Evolutionary conservation across 2,797 vertebrate genomes (phyloP).

Genomic region (Huso huso): DNA sequence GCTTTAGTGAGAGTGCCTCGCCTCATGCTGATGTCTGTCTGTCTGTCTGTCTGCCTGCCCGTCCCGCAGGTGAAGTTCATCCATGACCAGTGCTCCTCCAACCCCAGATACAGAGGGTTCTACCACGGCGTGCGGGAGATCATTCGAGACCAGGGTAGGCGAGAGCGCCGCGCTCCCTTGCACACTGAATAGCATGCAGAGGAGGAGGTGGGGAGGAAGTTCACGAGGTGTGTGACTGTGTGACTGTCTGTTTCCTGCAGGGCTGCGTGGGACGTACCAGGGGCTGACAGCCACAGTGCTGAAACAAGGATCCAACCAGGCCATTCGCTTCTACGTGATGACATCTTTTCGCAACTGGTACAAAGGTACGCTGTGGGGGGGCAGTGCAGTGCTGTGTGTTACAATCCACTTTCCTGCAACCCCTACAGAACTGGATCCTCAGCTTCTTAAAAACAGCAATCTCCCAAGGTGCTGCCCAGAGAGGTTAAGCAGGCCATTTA

Average conservation of each 20-base stretch:
- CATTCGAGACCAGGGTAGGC: conserved; percentile 66
- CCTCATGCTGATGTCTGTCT: not conserved
- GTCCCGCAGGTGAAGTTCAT: conserved; percentile 68
- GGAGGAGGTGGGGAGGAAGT: no score
- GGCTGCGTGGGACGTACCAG: conserved; percentile 69
- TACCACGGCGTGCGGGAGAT: conserved; percentile 72
- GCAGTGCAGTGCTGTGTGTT: not conserved
- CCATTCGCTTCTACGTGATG: conserved; percentile 75
- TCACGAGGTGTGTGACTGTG: not conserved
- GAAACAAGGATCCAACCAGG: conserved; percentile 74
- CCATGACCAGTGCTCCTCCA: conserved; percentile 68
- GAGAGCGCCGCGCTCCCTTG: not conserved
- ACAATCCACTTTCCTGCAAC: no score
- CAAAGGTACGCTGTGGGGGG: conserved; percentile 51
- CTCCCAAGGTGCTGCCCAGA: no score
- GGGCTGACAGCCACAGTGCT: conserved; percentile 67
- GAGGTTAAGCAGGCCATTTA: no score
- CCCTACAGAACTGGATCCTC: no score
- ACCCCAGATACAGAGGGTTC: conserved; percentile 68
- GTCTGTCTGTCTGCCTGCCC: not conserved
- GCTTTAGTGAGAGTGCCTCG: not conserved
- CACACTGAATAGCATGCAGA: no score
- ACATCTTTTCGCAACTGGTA: conserved; percentile 72
- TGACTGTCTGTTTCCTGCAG: conserved; percentile 32
- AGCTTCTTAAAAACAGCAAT: no score